phyloP scores from a whole-genome alignment of 2,113 vertebrate species.

The Leucosticte australis region DNA sequence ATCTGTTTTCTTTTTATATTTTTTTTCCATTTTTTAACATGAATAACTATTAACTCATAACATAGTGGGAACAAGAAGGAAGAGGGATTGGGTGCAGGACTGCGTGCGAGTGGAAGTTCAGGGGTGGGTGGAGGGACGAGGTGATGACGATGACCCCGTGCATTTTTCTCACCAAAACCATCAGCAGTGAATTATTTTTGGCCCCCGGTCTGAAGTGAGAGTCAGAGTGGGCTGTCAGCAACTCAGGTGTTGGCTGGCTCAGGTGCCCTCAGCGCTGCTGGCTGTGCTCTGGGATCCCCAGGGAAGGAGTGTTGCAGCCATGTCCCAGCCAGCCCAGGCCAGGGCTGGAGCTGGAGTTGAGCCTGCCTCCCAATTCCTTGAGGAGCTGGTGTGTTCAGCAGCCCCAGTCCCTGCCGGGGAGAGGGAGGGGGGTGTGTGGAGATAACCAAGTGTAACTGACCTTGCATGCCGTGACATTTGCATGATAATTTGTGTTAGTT shows the following conservation, averaged over 20 bases:
- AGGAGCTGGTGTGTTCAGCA: not conserved
- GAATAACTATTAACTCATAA: constrained; percentile 76
- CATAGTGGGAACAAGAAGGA: constrained; percentile 52
- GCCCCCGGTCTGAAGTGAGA: not conserved
- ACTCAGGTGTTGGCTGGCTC: not conserved
- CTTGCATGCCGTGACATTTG: constrained; percentile 38
- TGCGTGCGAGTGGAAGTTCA: constrained; percentile 10
- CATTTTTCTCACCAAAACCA: not conserved
- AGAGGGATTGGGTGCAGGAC: constrained; percentile 25
- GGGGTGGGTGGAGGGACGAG: not conserved
- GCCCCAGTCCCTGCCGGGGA: not conserved
- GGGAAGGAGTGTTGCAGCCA: not conserved
- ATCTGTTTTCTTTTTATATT: constrained; percentile 67
- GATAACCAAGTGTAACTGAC: constrained; percentile 40
- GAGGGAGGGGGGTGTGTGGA: not conserved
- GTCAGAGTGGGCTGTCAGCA: not conserved
- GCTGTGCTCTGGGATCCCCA: not conserved
- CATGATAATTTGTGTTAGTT: not conserved
- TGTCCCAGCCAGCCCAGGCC: not conserved
- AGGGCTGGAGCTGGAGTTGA: accelerated
- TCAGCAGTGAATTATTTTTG: not conserved
- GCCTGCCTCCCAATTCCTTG: not conserved
- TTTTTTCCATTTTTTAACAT: constrained; percentile 61
- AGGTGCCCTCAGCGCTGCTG: not conserved
- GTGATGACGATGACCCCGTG: not conserved